phyloP scores from a whole-genome alignment of 2,888 invertebrate species.

The Eupithecia tripunctaria region DNA sequence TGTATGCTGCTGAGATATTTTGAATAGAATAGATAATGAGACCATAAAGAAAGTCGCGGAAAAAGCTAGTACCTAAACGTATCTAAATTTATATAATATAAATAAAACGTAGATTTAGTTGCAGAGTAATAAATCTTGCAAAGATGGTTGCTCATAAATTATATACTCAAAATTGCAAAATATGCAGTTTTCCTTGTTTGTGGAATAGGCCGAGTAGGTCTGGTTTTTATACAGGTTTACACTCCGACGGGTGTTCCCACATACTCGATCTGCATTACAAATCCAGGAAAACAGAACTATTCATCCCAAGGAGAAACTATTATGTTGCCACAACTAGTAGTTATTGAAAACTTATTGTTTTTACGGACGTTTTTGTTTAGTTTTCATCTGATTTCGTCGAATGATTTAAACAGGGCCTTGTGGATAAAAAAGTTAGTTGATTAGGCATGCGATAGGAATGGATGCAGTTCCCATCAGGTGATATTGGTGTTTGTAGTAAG shows the following conservation, averaged over 20 bases:
- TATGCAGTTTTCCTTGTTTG: slow-evolving; percentile 3
- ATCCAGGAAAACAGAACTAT: slow-evolving; percentile 24
- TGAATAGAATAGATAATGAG: too few species aligned
- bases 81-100: too few species aligned
- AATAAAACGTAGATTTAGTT: too few species aligned
- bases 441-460: background rate
- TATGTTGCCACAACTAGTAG: background rate
- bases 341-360: background rate
- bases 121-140: background rate
- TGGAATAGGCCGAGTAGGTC: slow-evolving; percentile 13
- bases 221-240: slow-evolving; percentile 24
- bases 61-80: too few species aligned
- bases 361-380: slow-evolving; percentile 1
- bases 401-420: background rate
- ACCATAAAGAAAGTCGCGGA: too few species aligned
- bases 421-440: background rate
- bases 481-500: background rate
- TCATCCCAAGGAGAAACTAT: slow-evolving; percentile 10
- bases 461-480: background rate
- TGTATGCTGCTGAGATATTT: too few species aligned
- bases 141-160: background rate
- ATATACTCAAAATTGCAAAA: background rate
- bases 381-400: background rate
- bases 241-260: slow-evolving; percentile 25
- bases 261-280: slow-evolving; percentile 10